Percentiles rank a stretch among this genome's conserved stretches.
These are phyloP conservation scores for Hemiprocne comata DNA, from an alignment of 2,113 vertebrate species.

Conservation along the genomic window DNA sequence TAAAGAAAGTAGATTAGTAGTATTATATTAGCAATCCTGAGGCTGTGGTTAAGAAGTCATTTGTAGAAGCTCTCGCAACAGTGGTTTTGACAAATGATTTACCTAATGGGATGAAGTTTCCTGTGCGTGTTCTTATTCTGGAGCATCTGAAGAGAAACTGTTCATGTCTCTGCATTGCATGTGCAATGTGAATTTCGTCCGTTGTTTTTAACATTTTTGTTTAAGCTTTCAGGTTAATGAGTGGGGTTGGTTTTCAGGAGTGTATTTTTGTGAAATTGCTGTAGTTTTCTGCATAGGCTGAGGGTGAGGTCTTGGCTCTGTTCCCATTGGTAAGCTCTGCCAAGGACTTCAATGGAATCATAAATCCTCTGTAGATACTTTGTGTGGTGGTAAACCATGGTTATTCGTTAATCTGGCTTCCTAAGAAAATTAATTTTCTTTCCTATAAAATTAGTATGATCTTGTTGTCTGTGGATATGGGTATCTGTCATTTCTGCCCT, in stretches of 20 bases:
- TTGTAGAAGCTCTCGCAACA: not conserved
- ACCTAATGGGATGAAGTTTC: not conserved
- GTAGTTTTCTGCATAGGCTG: not conserved
- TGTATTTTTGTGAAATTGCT: not conserved
- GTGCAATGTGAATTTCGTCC: not conserved
- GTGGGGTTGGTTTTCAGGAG: accelerated
- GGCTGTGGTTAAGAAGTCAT: not conserved
- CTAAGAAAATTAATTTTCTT: not conserved
- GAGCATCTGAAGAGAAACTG: not conserved
- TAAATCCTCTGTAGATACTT: not conserved
- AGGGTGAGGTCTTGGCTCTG: not conserved
- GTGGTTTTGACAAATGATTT: not conserved
- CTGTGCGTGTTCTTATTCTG: not conserved
- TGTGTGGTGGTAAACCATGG: not conserved
- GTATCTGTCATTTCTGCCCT: not conserved
- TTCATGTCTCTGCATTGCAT: not conserved
- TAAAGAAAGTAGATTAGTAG: not conserved
- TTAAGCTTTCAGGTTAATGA: not conserved
- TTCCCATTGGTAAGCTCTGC: not conserved
- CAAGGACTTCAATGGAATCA: not conserved
- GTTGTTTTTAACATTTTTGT: not conserved
- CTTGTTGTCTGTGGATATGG: not conserved
- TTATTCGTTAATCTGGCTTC: not conserved
- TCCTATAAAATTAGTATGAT: not conserved
- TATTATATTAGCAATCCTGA: not conserved